A percentile compares a stretch with the other conserved stretches of the same genome.
These are phyloP conservation scores for Echinarachnius parma DNA, from an alignment of 53 echinoderm and acorn worm genomes.

Conservation along the genomic window DNA sequence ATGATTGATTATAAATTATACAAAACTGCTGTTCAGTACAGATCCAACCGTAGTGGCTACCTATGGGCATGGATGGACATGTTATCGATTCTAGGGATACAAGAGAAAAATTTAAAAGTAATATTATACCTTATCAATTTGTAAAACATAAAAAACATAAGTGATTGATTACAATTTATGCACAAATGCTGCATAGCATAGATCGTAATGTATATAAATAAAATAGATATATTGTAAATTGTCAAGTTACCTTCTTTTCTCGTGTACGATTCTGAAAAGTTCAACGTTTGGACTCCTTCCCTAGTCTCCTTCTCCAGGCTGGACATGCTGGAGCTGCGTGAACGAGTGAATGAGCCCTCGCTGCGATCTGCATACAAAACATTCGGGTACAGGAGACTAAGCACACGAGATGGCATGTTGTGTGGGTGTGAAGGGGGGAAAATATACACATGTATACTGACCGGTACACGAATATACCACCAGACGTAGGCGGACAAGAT, in stretches of 20 bases:
- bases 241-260: slow-evolving; percentile 83
- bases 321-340: slow-evolving; percentile 98
- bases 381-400: slow-evolving; percentile 46
- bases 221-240: neutral
- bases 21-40: too few species aligned
- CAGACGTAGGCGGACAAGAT: neutral
- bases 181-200: too few species aligned
- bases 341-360: slow-evolving; percentile 96
- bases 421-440: slow-evolving; percentile 13
- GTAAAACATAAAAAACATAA: too few species aligned
- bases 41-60: too few species aligned
- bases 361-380: slow-evolving; percentile 84
- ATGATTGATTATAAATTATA: too few species aligned
- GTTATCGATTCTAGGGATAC: neutral
- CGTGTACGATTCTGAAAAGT: slow-evolving; percentile 95
- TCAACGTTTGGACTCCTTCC: slow-evolving; percentile 85
- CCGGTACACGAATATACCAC: neutral
- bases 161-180: too few species aligned
- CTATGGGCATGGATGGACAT: too few species aligned
- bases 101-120: too few species aligned
- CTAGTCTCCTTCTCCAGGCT: slow-evolving; percentile 98
- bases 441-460: neutral
- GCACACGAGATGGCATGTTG: slow-evolving; percentile 44
- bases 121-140: too few species aligned
- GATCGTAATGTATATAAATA: neutral